Conservation (phyloP, 2,888 invertebrate species). For the Himalopsyche japonica region DNA sequence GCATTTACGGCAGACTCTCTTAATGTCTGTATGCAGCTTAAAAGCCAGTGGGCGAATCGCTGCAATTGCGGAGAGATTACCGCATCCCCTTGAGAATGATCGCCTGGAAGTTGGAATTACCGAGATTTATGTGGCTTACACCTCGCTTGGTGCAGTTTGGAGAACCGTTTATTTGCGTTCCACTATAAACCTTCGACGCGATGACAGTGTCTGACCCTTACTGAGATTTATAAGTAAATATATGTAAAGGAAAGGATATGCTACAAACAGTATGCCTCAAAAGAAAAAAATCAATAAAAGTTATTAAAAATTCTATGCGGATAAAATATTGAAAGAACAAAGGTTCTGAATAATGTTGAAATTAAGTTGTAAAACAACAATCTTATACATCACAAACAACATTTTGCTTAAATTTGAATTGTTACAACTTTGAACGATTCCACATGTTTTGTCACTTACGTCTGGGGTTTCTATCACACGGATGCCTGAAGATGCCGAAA, state of each 20-base stretch:
- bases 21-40: not conserved
- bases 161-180: not conserved
- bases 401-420: too few relatives aligned
- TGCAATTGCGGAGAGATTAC: not conserved
- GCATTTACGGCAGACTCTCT: not conserved
- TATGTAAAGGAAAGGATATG: not conserved
- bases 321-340: too few relatives aligned
- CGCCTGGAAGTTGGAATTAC: not conserved
- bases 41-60: not conserved
- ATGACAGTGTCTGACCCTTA: not conserved
- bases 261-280: not conserved
- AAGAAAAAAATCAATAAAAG: too few relatives aligned
- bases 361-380: too few relatives aligned
- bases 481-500: too few relatives aligned
- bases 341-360: too few relatives aligned
- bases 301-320: too few relatives aligned
- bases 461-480: too few relatives aligned
- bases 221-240: not conserved
- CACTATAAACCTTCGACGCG: not conserved
- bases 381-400: too few relatives aligned
- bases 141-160: not conserved
- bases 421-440: too few relatives aligned
- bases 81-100: slow-evolving; percentile 4
- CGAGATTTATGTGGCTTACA: slow-evolving; percentile 11
- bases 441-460: too few relatives aligned